Evolutionary conservation across 2,888 invertebrate species (phyloP).

Genomic region (Cantharis rustica): DNA sequence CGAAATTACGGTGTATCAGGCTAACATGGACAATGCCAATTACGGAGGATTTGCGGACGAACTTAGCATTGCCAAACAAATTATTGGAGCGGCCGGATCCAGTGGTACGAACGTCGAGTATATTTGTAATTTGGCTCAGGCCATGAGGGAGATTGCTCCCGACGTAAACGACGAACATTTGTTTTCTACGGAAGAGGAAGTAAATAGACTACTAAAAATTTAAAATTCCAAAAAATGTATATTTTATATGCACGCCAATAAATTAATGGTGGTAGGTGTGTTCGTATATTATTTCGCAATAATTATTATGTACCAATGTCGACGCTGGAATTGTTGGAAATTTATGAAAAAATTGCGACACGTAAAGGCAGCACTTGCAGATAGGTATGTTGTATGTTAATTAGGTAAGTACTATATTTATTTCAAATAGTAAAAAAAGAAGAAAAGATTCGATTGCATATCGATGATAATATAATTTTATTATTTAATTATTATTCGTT

Average conservation of each 20-base stretch:
- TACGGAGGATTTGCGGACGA: constrained; percentile 75
- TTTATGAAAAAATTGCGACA: too few species aligned
- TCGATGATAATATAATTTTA: too few species aligned
- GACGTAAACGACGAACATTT: constrained; percentile 77
- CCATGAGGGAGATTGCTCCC: constrained; percentile 77
- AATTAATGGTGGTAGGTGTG: neutral
- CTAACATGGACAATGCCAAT: constrained; percentile 74
- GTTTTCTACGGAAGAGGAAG: constrained; percentile 69
- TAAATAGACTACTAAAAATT: constrained; percentile 49
- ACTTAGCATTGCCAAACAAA: constrained; percentile 79
- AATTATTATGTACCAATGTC: too few species aligned
- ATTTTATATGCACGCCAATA: neutral
- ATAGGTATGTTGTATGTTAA: too few species aligned
- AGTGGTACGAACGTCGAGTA: constrained; percentile 94
- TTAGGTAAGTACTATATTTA: too few species aligned
- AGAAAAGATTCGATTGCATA: too few species aligned
- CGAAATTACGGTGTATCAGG: constrained; percentile 79
- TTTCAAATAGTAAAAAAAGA: too few species aligned
- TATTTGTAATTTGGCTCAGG: constrained; percentile 79
- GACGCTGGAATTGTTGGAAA: too few species aligned
- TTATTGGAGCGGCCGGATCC: constrained; percentile 73
- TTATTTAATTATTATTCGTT: too few species aligned
- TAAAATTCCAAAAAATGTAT: neutral
- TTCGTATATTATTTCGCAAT: too few species aligned
- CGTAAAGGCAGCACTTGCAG: too few species aligned